Evolutionary conservation across 2,113 vertebrate genomes (phyloP).

Genomic region (Galemys pyrenaicus): DNA sequence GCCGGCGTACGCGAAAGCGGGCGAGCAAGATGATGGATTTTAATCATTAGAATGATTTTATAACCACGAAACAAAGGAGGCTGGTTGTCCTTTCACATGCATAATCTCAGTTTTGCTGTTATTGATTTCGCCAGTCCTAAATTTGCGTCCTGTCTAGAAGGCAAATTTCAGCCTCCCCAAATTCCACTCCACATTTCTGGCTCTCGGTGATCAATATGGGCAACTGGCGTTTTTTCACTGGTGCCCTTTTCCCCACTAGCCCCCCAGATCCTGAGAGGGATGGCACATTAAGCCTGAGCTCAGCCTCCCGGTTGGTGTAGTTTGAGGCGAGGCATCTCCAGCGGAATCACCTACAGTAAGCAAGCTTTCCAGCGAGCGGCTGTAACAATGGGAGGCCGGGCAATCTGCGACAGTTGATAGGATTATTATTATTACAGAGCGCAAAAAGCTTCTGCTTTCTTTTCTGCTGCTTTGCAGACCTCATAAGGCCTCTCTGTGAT

Average conservation of each 20-base stretch:
- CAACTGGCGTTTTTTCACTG: conserved; percentile 6
- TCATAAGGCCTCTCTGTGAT: conserved; percentile 82
- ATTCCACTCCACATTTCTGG: conserved; percentile 30
- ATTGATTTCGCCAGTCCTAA: conserved; percentile 46
- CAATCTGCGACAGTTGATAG: conserved; percentile 76
- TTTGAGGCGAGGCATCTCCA: conserved; percentile 57
- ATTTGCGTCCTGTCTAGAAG: conserved; percentile 59
- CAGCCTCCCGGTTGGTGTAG: neutral
- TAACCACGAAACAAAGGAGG: conserved; percentile 81
- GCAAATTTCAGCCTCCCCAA: conserved; percentile 65
- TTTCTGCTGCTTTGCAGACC: conserved; percentile 82
- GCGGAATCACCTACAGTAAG: conserved; percentile 59
- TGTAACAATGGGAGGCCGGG: conserved; percentile 72
- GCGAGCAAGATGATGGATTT: conserved; percentile 73
- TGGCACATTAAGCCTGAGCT: neutral
- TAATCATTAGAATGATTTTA: conserved; percentile 80
- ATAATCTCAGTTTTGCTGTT: conserved; percentile 66
- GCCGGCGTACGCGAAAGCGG: neutral
- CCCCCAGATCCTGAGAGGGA: neutral
- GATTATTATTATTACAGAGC: conserved; percentile 79
- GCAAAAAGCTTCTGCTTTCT: conserved; percentile 81
- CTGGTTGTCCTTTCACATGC: conserved; percentile 16
- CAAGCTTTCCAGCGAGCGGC: conserved; percentile 26
- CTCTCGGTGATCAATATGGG: neutral
- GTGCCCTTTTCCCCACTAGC: neutral